Evolutionary conservation across 92 coral and sea anemone species (phyloP), one percentile per base, ranked within the genome.

Genomic region (Epizoanthus ramosus): DNA sequence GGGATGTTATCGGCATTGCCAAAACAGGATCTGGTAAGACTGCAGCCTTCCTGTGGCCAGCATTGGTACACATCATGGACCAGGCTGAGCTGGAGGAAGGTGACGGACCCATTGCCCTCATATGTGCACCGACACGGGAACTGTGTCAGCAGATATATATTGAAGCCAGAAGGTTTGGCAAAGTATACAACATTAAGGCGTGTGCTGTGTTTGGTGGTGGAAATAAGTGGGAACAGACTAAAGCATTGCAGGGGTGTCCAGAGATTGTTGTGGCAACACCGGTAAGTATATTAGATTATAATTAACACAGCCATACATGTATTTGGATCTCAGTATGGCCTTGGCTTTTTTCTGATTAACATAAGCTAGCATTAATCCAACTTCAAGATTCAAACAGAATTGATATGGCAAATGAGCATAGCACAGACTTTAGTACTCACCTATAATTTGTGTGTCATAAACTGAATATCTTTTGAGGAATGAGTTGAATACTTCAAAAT

Each of bases 211-310:
- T 97, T 89, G 99, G 99, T 41, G 99, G 99, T 3, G 99, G 99
- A 1, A 97, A 94, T 85, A 97, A 97, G 69, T 97, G 90, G 60
- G 99, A 97, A 47, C 99, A 97, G 83, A 88, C 99, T 0, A 97
- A 97, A 76, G 93, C 99, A 14, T 81, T 97, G 47, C 95, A 94
- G 80, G 99, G 92, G 56, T 97, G 96, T 19, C 98, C 99, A 24
- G 99, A 97, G 79, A 94, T 97, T 82, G 98, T 97, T 63, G 99
- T 97, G 5, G 99, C 99, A 41, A 97, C 99, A 58, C 99, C 99
- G 37, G 99, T 97, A 87, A 92, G 95, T 3, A 50, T 13, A 50
- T 28, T n/a, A n/a, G n/a, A n/a, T n/a, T n/a, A 41, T 41, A 41
- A 41, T 41, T 41, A 41, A 8, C 8, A 41, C 47, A 41, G 47